phyloP scores from a whole-genome alignment of 2,797 vertebrate genomes.

The Macroramphosus scolopax region DNA sequence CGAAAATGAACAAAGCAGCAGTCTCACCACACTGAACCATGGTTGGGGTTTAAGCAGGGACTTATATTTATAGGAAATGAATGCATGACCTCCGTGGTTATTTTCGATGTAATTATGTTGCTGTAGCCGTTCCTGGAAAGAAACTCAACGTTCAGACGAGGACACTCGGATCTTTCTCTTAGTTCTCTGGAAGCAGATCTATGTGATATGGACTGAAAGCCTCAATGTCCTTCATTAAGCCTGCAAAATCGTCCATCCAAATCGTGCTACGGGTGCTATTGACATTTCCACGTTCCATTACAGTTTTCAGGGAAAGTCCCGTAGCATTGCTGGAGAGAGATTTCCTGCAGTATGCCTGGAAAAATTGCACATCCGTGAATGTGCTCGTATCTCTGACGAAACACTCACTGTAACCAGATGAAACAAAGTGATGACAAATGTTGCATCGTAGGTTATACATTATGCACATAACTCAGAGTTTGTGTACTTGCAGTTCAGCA shows the following conservation, averaged over 20 bases:
- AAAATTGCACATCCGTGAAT: conserved; percentile 39
- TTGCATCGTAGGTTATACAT: conserved; percentile 50
- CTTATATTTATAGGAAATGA: conserved; percentile 29
- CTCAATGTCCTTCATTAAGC: conserved; percentile 18
- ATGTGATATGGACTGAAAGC: conserved; percentile 25
- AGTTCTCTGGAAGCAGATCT: conserved; percentile 29
- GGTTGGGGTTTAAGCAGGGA: conserved; percentile 21
- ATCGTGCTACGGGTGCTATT: conserved; percentile 22
- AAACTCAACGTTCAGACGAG: conserved; percentile 32
- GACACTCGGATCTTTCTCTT: no score
- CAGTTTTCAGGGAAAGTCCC: no score
- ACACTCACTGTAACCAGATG: conserved; percentile 34
- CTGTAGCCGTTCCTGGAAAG: conserved; percentile 33
- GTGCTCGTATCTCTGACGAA: conserved; percentile 52
- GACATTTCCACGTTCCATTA: conserved; percentile 39
- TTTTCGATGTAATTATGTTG: conserved; percentile 31
- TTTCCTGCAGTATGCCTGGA: conserved; percentile 22
- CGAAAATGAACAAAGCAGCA: conserved; percentile 52
- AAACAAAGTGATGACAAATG: conserved; percentile 39
- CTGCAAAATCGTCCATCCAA: conserved; percentile 25
- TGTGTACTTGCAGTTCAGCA: conserved; percentile 28
- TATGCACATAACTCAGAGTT: conserved; percentile 43
- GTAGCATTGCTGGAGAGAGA: conserved; percentile 17
- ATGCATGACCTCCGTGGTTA: conserved; percentile 24
- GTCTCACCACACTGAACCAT: conserved; percentile 48